Conservation (phyloP, 1,140 invertebrate species). For the Ceratitis capitata region DNA sequence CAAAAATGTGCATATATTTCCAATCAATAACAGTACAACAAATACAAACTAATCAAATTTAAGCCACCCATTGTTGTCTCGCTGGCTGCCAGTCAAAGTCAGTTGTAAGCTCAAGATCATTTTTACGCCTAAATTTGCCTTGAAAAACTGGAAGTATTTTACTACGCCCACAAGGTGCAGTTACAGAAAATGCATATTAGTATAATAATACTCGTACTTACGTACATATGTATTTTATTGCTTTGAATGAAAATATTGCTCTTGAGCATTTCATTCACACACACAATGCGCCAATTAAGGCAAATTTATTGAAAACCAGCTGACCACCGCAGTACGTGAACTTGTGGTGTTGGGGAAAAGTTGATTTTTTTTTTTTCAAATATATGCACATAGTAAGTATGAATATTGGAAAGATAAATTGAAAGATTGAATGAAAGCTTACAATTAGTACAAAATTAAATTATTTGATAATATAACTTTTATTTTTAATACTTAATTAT, state of each 20-base stretch:
- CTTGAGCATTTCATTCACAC: background rate
- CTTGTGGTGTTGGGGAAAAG: too few relatives aligned
- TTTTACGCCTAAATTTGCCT: background rate
- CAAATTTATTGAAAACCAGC: background rate
- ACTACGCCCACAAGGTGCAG: background rate
- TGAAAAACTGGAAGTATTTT: background rate
- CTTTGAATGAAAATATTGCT: background rate
- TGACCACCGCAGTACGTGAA: background rate
- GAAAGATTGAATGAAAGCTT: too few relatives aligned
- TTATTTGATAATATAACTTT: too few relatives aligned
- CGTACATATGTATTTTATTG: background rate
- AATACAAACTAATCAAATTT: background rate
- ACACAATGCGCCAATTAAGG: background rate
- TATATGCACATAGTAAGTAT: too few relatives aligned
- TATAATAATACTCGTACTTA: background rate
- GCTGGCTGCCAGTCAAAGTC: background rate
- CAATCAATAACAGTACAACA: background rate
- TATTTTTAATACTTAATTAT: too few relatives aligned
- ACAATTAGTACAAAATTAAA: too few relatives aligned
- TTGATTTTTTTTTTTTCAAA: too few relatives aligned
- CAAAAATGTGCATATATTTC: background rate
- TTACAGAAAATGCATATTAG: background rate
- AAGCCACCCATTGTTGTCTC: background rate
- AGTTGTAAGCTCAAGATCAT: background rate
- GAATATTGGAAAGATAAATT: too few relatives aligned